A percentile compares a stretch with the other conserved stretches of the same genome.
phyloP scores from a whole-genome alignment of 2,113 vertebrate species.

The Accipiter cooperii region DNA sequence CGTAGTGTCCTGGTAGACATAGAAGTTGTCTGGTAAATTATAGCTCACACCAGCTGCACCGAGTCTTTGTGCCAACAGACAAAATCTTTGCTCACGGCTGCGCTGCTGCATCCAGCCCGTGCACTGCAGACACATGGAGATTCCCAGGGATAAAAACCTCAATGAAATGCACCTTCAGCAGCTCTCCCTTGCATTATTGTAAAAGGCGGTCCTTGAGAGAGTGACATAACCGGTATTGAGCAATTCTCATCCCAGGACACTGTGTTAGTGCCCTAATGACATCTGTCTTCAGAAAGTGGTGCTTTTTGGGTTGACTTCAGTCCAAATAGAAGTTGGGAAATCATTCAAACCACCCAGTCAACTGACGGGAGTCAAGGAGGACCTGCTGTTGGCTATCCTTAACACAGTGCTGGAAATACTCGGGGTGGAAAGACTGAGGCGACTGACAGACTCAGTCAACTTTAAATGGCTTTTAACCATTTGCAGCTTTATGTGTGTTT shows the following conservation, averaged over 20 bases:
- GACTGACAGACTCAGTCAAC: background rate
- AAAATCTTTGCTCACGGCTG: background rate
- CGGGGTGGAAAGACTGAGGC: background rate
- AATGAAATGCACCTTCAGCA: slow-evolving; percentile 48
- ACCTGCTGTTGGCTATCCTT: background rate
- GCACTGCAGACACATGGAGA: background rate
- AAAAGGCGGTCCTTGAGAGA: background rate
- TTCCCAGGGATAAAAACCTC: slow-evolving; percentile 34
- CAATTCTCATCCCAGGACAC: background rate
- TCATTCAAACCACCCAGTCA: background rate
- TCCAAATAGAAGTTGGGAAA: background rate
- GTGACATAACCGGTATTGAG: background rate
- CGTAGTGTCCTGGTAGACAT: background rate
- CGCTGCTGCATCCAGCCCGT: slow-evolving; percentile 15
- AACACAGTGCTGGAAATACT: background rate
- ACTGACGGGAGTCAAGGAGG: background rate
- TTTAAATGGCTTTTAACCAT: background rate
- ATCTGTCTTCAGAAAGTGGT: background rate
- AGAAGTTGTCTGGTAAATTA: slow-evolving; percentile 21
- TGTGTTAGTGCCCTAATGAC: background rate
- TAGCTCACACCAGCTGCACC: slow-evolving; percentile 14
- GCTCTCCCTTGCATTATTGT: background rate
- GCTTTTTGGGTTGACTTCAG: background rate
- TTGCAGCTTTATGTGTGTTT: background rate
- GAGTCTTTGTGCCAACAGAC: slow-evolving; percentile 26